A percentile compares a stretch with the other conserved stretches of the same genome.
These are phyloP conservation scores for Hycleus cichorii DNA, from an alignment of 1,140 invertebrate species.

Conservation along the genomic window DNA sequence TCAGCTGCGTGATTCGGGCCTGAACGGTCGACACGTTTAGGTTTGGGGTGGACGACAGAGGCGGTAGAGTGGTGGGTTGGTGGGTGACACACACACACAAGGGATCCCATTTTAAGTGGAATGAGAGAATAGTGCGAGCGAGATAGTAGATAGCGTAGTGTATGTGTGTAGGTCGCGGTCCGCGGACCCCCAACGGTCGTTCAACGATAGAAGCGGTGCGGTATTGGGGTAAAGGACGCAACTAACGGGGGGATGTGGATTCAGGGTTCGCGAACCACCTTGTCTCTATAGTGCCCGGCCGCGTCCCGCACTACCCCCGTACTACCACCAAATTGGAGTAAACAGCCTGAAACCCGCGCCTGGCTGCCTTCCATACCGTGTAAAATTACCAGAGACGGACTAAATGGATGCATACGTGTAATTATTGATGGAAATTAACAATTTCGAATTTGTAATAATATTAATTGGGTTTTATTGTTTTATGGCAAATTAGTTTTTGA, in stretches of 20 bases:
- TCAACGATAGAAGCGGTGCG: constrained; percentile 6
- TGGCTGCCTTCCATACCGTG: neutral
- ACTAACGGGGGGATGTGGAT: constrained; percentile 4
- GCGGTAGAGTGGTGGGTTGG: constrained; percentile 8
- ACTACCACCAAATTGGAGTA: neutral
- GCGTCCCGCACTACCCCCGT: neutral
- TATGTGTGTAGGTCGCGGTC: constrained; percentile 18
- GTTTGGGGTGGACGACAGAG: constrained; percentile 14
- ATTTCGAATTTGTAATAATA: neutral
- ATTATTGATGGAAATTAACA: neutral
- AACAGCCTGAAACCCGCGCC: neutral
- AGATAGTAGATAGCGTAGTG: neutral
- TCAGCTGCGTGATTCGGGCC: constrained; percentile 23
- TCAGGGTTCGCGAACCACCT: constrained; percentile 19
- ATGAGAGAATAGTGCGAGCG: constrained; percentile 3
- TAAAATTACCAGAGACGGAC: constrained; percentile 18
- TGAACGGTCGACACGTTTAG: constrained; percentile 7
- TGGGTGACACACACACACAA: neutral
- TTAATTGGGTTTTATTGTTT: too few relatives aligned
- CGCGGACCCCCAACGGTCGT: constrained; percentile 20
- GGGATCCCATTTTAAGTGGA: neutral
- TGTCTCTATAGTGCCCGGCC: constrained; percentile 2
- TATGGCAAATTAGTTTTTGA: too few relatives aligned
- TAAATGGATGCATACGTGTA: constrained; percentile 4
- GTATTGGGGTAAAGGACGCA: neutral